phyloP scores from a whole-genome alignment of 2,113 vertebrate species.

The Cololabis saira region DNA sequence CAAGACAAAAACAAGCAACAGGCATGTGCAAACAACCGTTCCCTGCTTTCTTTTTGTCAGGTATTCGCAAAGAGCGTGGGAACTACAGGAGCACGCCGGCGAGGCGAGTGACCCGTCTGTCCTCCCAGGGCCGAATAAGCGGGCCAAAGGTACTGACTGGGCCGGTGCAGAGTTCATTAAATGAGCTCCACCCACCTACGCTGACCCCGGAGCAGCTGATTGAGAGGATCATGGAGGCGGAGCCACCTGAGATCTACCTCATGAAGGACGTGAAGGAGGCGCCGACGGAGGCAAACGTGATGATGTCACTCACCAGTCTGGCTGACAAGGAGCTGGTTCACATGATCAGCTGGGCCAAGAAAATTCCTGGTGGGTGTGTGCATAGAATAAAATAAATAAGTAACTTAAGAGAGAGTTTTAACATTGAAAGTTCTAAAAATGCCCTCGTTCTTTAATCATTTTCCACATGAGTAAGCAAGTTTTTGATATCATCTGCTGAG shows the following conservation, averaged over 20 bases:
- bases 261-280: conserved; percentile 88
- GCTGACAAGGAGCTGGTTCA: conserved; percentile 96
- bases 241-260: conserved; percentile 90
- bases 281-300: conserved; percentile 93
- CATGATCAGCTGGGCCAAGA: conserved; percentile 99
- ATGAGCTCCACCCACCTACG: conserved; percentile 59
- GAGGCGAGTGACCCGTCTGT: conserved; percentile 81
- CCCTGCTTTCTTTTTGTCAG: conserved; percentile 45
- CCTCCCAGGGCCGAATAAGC: conserved; percentile 65
- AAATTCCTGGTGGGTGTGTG: conserved; percentile 87
- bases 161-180: conserved; percentile 36
- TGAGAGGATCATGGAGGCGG: conserved; percentile 87
- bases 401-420: not conserved
- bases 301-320: conserved; percentile 96
- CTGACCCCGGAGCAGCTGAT: conserved; percentile 92
- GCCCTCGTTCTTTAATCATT: too few relatives aligned
- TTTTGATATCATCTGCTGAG: too few relatives aligned
- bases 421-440: not conserved
- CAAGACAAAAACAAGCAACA: too few relatives aligned
- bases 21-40: not conserved
- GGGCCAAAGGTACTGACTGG: conserved; percentile 18
- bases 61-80: conserved; percentile 78
- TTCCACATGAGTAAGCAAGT: too few relatives aligned
- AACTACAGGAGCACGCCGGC: conserved; percentile 56
- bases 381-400: not conserved